phyloP scores from a whole-genome alignment of 2,113 vertebrate species.

The Triplophysa tibetana region DNA sequence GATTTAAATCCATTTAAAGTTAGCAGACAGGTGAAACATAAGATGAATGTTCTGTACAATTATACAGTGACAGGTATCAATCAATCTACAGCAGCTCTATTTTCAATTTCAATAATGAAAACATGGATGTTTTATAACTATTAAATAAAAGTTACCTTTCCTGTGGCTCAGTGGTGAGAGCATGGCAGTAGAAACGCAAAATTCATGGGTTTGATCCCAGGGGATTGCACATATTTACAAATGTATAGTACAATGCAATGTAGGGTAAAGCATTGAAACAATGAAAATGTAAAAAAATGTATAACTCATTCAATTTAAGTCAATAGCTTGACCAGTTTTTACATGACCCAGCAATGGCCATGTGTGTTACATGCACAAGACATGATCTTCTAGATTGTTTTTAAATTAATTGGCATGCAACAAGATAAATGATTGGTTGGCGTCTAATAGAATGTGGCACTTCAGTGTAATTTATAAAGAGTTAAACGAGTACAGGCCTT shows the following conservation, averaged over 20 bases:
- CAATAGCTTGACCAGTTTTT: background rate
- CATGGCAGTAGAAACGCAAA: too few relatives aligned
- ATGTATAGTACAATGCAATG: too few relatives aligned
- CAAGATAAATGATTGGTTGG: background rate
- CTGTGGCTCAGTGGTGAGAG: too few relatives aligned
- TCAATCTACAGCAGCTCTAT: background rate
- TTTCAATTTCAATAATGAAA: too few relatives aligned
- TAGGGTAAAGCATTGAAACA: too few relatives aligned
- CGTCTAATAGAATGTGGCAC: background rate
- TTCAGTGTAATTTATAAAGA: background rate
- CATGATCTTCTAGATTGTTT: too few relatives aligned
- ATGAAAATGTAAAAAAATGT: too few relatives aligned
- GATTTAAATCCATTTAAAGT: conserved; percentile 13
- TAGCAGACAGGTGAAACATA: background rate
- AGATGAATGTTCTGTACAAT: background rate
- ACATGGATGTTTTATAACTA: too few relatives aligned
- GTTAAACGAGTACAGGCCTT: background rate
- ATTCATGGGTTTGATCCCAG: too few relatives aligned
- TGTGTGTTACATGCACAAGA: background rate
- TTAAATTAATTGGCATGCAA: background rate
- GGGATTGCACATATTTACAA: too few relatives aligned
- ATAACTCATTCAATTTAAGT: too few relatives aligned
- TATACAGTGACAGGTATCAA: background rate
- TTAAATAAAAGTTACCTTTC: too few relatives aligned
- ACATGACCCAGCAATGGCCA: background rate